Percentiles rank a stretch among this genome's conserved stretches.
phyloP scores from a whole-genome alignment of 2,113 vertebrate species.

The Saimiri boliviensis region DNA sequence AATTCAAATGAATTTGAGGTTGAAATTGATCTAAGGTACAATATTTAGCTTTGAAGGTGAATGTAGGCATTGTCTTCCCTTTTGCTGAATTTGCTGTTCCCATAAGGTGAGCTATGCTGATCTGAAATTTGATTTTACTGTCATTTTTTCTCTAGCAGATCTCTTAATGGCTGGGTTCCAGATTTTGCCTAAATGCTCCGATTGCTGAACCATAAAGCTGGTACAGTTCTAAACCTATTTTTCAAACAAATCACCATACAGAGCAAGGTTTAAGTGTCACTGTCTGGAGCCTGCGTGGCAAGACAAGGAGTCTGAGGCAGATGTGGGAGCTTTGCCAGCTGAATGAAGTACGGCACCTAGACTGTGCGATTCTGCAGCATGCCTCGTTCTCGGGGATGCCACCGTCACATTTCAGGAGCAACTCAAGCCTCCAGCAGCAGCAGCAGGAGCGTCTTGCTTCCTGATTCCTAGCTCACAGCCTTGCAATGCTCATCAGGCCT shows the following conservation, averaged over 20 bases:
- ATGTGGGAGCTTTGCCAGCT: background rate
- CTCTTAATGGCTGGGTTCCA: background rate
- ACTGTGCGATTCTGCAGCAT: background rate
- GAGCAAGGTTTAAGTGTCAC: background rate
- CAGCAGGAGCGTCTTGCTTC: background rate
- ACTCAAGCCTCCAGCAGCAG: background rate
- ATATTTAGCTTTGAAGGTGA: background rate
- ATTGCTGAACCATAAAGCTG: background rate
- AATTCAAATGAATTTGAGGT: background rate
- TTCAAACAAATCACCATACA: background rate
- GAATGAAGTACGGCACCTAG: conserved; percentile 24
- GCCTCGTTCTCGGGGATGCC: background rate
- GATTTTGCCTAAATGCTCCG: background rate
- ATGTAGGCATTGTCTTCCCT: background rate
- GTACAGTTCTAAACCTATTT: background rate
- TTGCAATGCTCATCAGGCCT: background rate
- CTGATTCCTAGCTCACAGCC: background rate
- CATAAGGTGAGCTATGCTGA: background rate
- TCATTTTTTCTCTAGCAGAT: background rate
- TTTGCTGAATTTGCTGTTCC: background rate
- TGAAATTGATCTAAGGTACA: background rate
- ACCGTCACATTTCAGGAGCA: conserved; percentile 8
- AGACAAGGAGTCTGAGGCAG: background rate
- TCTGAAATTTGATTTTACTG: conserved; percentile 38
- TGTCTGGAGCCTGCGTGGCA: background rate